Evolutionary conservation across 2,113 vertebrate genomes (phyloP).

Genomic region (Astur gentilis): DNA sequence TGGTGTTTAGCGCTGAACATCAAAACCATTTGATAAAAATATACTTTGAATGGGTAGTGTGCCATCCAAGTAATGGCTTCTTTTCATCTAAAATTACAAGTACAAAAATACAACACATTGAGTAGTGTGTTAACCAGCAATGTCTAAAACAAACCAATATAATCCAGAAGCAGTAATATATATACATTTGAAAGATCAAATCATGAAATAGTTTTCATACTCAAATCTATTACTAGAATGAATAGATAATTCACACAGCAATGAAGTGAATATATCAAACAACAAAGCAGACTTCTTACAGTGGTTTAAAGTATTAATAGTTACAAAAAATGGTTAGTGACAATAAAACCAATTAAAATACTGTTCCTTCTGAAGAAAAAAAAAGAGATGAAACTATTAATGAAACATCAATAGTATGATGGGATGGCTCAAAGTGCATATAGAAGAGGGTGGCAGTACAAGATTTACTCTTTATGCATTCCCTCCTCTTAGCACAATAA

Average conservation of each 20-base stretch:
- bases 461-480: not conserved
- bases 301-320: not conserved
- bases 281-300: not conserved
- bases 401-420: not conserved
- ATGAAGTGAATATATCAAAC: not conserved
- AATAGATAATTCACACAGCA: not conserved
- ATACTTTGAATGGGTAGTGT: not conserved
- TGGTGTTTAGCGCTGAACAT: not conserved
- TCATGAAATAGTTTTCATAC: not conserved
- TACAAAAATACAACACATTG: not conserved
- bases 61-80: not conserved
- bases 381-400: not conserved
- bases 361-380: slow-evolving; percentile 8
- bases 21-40: not conserved
- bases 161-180: not conserved
- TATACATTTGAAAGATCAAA: not conserved
- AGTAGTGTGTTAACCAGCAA: not conserved
- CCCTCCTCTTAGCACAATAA: not conserved
- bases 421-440: slow-evolving; percentile 1
- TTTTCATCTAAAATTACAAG: not conserved
- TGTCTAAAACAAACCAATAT: not conserved
- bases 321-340: not conserved
- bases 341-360: not conserved
- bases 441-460: not conserved
- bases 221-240: not conserved